Evolutionary conservation across 2,797 vertebrate species (phyloP), one percentile per base, ranked within the genome.

Genomic region (Caiman crocodilus): DNA sequence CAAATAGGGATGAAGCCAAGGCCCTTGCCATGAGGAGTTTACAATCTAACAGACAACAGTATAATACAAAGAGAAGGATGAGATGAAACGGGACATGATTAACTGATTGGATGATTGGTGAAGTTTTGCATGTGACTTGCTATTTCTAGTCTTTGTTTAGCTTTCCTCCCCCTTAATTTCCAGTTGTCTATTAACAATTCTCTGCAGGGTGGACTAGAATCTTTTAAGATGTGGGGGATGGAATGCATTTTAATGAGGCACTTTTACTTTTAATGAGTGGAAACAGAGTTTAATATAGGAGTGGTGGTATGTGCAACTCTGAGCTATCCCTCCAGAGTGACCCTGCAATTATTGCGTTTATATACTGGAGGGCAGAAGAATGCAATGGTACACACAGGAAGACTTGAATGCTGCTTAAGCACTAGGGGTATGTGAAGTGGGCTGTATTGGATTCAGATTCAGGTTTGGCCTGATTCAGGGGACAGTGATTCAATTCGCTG

Each of bases 21-120:
- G 32, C 7, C 18, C 25, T 28, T 74, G 14, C 32, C 50, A 0
- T 0, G 64, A 76, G 28, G 14, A 5, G 65, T 57, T 60, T 60
- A 12, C 0, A 3, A 28, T 59, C 78, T 28, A 3, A 16, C 18
- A 92, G 17, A 18, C 0, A 0, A 18, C 58, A 3, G 3, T 32
- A 32, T 55, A 58, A 56, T 0, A 0, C 9, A 4, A 1, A 17
- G 63, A 84, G 57, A n/a, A 55, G 16, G 30, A 78, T 12, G 57
- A 74, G 30, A n/a, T 71, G 67, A 82, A 90, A 81, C 0, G 0
- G 76, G 42, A 50, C 0, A 1, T 2, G 35, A 64, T 57, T 74
- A 61, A 61, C 4, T 1, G n/a, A 60, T 8, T 21, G 67, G 26
- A 30, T 80, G 35, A 18, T 75, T 28, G 73, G 76, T 35, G 71